These are phyloP conservation scores for Myotis yumanensis DNA, from an alignment of 2,113 vertebrate species.

Conservation along the genomic window DNA sequence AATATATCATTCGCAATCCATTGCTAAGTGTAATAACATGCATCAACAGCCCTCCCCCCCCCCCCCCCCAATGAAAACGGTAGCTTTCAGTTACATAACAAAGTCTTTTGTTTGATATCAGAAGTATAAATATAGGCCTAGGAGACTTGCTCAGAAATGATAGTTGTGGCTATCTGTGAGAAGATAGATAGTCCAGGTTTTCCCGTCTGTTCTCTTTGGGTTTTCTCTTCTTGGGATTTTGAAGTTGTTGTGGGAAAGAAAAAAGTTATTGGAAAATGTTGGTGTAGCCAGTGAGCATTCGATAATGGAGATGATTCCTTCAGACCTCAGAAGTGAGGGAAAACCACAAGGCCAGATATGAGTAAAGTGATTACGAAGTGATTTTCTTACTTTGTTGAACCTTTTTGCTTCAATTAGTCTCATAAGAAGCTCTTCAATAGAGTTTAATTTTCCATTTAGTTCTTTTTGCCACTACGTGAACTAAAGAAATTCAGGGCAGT, in stretches of 20 bases:
- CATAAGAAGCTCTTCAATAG: slow-evolving; percentile 36
- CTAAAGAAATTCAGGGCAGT: slow-evolving; percentile 48
- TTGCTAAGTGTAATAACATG: background rate
- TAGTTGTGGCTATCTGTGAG: background rate
- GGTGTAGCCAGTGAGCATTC: background rate
- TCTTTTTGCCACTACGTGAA: slow-evolving; percentile 44
- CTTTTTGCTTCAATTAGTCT: slow-evolving; percentile 53
- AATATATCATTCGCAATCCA: slow-evolving; percentile 24
- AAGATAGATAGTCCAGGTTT: background rate
- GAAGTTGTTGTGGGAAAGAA: background rate
- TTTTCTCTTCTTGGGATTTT: slow-evolving; percentile 37
- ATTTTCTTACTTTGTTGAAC: slow-evolving; percentile 47
- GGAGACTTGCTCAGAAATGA: slow-evolving; percentile 19
- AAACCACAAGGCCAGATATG: background rate
- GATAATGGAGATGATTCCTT: slow-evolving; percentile 17
- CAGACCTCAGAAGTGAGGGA: background rate
- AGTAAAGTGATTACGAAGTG: slow-evolving; percentile 49
- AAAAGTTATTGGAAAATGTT: slow-evolving; percentile 28
- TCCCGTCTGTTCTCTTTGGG: background rate
- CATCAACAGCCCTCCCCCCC: too few species aligned
- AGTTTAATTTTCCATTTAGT: slow-evolving; percentile 62
- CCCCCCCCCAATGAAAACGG: background rate
- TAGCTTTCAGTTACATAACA: background rate
- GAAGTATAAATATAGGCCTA: slow-evolving; percentile 10
- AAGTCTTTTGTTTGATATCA: slow-evolving; percentile 41